These are phyloP conservation scores for Meganola albula DNA, from an alignment of 2,888 invertebrate genomes.

Conservation along the genomic window DNA sequence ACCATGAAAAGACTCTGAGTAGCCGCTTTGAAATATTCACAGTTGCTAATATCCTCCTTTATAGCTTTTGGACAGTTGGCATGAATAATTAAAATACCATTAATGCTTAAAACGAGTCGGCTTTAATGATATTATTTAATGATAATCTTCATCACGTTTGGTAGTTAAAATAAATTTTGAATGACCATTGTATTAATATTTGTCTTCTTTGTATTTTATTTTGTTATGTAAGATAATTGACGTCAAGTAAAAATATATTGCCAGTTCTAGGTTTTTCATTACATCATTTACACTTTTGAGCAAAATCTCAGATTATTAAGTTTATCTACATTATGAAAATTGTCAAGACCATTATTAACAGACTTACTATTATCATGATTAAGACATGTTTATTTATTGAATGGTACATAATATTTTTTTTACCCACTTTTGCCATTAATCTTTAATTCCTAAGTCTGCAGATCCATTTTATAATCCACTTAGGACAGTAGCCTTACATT, in stretches of 20 bases:
- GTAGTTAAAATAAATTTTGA: slow-evolving; percentile 26
- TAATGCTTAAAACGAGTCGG: not conserved
- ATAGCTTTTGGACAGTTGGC: slow-evolving; percentile 10
- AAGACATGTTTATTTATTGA: no score
- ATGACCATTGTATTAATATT: slow-evolving; percentile 21
- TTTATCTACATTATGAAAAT: no score
- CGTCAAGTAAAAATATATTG: no score
- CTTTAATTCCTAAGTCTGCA: no score
- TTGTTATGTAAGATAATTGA: slow-evolving; percentile 3
- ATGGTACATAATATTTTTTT: no score
- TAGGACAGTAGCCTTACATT: slow-evolving; percentile 37
- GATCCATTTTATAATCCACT: slow-evolving; percentile 24
- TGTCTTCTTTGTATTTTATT: slow-evolving; percentile 1
- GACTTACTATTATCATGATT: no score
- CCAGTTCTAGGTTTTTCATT: no score
- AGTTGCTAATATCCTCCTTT: slow-evolving; percentile 8
- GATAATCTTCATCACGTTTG: slow-evolving; percentile 22
- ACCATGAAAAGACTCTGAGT: slow-evolving; percentile 43
- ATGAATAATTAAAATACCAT: slow-evolving; percentile 2
- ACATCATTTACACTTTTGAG: no score
- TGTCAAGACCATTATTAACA: no score
- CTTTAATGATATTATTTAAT: no score
- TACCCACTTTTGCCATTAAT: no score
- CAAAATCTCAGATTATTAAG: no score
- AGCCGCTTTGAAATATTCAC: slow-evolving; percentile 47